phyloP scores from a whole-genome alignment of 2,797 vertebrate species.

The Microchirus variegatus region DNA sequence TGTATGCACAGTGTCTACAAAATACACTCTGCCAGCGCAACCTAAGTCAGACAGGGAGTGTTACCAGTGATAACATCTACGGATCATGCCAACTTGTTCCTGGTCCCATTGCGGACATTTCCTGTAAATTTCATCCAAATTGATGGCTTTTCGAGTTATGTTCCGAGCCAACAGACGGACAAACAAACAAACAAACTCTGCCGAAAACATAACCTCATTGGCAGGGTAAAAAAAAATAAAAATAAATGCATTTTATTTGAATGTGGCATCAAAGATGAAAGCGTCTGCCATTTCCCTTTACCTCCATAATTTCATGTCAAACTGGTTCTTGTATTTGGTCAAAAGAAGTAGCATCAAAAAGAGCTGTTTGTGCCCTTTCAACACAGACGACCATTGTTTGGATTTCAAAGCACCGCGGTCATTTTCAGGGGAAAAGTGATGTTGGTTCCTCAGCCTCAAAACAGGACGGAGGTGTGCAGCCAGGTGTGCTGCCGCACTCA shows the following conservation, averaged over 20 bases:
- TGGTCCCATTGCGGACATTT: too few species aligned
- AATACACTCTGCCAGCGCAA: too few species aligned
- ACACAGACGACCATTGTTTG: neutral
- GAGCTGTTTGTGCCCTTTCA: constrained; percentile 1
- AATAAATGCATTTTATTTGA: neutral
- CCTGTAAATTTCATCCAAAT: too few species aligned
- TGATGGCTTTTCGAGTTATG: too few species aligned
- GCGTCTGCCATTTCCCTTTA: neutral
- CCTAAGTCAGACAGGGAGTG: too few species aligned
- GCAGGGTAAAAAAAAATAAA: too few species aligned
- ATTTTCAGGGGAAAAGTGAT: constrained; percentile 15
- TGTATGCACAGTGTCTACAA: too few species aligned
- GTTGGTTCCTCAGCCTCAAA: constrained; percentile 17
- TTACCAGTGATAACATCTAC: too few species aligned
- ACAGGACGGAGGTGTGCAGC: constrained; percentile 1
- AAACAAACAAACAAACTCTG: too few species aligned
- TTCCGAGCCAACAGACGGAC: too few species aligned
- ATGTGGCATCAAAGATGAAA: neutral
- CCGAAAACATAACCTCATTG: too few species aligned
- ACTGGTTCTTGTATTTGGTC: constrained; percentile 4
- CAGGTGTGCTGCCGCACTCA: neutral
- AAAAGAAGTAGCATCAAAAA: neutral
- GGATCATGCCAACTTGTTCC: too few species aligned
- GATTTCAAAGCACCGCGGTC: constrained; percentile 1
- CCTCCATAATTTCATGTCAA: constrained; percentile 16